Conservation (phyloP, 2,888 invertebrate species). For the Hypomecis atomaria region DNA sequence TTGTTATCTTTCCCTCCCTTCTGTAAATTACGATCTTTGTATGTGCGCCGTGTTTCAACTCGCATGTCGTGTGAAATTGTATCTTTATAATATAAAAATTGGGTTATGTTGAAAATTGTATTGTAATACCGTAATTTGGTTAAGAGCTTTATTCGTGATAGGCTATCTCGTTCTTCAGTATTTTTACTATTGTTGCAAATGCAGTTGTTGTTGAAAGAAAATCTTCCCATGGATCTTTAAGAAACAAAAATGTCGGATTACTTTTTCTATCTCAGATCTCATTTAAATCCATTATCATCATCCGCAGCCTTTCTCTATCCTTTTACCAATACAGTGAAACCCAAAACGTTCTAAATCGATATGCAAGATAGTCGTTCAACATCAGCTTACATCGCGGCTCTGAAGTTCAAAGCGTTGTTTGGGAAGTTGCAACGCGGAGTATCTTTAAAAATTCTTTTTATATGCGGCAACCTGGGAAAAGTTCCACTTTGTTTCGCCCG, state of each 20-base stretch:
- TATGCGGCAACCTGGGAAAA: constrained; percentile 73
- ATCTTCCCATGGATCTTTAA: no score
- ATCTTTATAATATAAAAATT: not conserved
- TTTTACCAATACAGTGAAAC: no score
- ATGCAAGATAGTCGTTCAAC: constrained; percentile 28
- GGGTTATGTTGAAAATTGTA: not conserved
- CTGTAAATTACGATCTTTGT: constrained; percentile 66
- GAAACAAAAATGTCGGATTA: no score
- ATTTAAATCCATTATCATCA: no score
- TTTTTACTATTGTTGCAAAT: no score
- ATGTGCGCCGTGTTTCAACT: constrained; percentile 42
- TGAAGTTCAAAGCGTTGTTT: constrained; percentile 60
- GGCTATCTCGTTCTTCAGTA: no score
- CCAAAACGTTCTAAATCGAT: constrained; percentile 13
- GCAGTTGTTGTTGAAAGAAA: no score
- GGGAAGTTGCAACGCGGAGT: constrained; percentile 63
- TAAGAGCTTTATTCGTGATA: no score
- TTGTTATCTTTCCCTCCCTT: constrained; percentile 64
- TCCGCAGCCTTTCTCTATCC: no score
- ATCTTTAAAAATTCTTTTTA: constrained; percentile 78
- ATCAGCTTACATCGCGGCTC: constrained; percentile 37
- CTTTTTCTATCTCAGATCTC: no score
- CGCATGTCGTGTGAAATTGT: constrained; percentile 49
- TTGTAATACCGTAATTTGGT: no score
- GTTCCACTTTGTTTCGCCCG: constrained; percentile 77